Evolutionary conservation across 2,888 invertebrate species (phyloP), one percentile per base, ranked within the genome.

Genomic region (Pseudococcus longispinus): DNA sequence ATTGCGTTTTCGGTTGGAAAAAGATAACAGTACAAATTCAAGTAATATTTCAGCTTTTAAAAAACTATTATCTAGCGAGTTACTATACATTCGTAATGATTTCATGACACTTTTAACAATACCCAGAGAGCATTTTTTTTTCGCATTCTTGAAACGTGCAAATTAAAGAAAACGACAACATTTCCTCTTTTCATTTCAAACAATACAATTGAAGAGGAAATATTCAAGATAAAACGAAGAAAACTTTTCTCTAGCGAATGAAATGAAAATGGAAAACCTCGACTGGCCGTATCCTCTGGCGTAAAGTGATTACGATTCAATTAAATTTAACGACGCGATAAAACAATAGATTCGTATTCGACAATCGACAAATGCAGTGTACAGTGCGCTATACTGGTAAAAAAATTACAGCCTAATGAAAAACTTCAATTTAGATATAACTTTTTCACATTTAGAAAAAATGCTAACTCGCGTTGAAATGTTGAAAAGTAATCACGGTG

Each of bases 251-350:
- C 37, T 37, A 8, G 13, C 60, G 20, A 23, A 70, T 70, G 18
- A 70, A 70, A 70, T 70, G 70, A 70, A 70, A 70, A 70, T 70
- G 26, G 15, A 70, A 70, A 70, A 15, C 70, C 5, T 70, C 29
- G 29, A 80, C 37, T 26, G 5, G 77, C 42, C n/a, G 37, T 80
- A 80, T 80, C 42, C 77, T 80, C 32, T 2, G 20, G 77, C 77
- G 77, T 18, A 20, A 23, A 80, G 42, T 80, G 77, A 80, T 80
- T 80, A 80, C 42, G n/a, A 80, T 80, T 80, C 77, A 80, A 80
- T 80, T 80, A 80, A 70, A 70, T 70, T 70, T 23, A 80, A 80
- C 20, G 42, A 20, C 77, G 42, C 3, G 37, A 80, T 42, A 80
- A 80, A 80, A 37, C 32, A 20, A 42, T 60, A 42, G 18, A 29